Evolutionary conservation across 2,113 vertebrate species (phyloP).

Genomic region (Ranitomeya imitator): DNA sequence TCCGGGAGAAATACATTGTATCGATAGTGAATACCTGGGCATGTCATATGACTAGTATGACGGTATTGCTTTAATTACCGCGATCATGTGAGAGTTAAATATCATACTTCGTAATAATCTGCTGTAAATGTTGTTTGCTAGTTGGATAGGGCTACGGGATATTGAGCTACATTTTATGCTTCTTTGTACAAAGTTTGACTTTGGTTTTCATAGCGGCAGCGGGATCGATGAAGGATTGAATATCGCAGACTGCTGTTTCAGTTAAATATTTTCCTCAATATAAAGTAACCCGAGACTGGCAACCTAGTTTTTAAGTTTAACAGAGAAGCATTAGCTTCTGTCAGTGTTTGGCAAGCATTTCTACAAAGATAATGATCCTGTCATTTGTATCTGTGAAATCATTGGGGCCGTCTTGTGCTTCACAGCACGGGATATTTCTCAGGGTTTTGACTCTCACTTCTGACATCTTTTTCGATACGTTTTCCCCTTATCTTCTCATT

Average conservation of each 20-base stretch:
- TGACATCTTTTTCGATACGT: not conserved
- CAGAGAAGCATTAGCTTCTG: constrained; percentile 29
- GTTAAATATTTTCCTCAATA: constrained; percentile 40
- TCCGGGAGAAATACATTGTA: not conserved
- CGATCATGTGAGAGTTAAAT: not conserved
- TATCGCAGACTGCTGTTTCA: constrained; percentile 29
- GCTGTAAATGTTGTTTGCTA: not conserved
- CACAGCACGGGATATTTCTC: constrained; percentile 17
- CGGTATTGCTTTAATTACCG: not conserved
- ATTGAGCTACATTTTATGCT: constrained; percentile 12
- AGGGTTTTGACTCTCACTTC: not conserved
- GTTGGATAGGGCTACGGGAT: not conserved
- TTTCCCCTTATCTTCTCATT: not conserved
- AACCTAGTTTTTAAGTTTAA: constrained; percentile 25
- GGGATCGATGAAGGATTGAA: constrained; percentile 37
- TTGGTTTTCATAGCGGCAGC: not conserved
- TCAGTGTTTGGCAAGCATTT: constrained; percentile 34
- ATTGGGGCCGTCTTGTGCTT: not conserved
- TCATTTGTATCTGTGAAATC: constrained; percentile 29
- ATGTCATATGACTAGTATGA: not conserved
- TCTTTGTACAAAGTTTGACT: constrained; percentile 24
- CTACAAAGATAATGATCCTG: constrained; percentile 43
- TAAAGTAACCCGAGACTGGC: constrained; percentile 22
- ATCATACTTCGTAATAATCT: not conserved
- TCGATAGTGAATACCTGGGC: not conserved